Evolutionary conservation across 2,888 invertebrate genomes (phyloP).

Genomic region (Lamproptera curius): DNA sequence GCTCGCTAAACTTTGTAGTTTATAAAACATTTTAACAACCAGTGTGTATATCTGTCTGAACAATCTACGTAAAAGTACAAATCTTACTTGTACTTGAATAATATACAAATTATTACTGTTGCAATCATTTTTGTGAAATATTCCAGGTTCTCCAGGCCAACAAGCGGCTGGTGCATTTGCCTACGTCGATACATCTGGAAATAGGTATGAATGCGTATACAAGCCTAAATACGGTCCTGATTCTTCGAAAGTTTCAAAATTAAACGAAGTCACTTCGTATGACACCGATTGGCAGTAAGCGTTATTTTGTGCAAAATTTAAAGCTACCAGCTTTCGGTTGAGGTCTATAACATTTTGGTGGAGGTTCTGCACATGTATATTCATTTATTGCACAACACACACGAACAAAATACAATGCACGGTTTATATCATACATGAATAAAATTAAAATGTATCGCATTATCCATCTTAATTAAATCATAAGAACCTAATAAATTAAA

Average conservation of each 20-base stretch:
- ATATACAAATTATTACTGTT: background rate
- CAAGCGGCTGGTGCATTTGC: conserved; percentile 53
- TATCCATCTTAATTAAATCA: background rate
- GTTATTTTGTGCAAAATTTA: conserved; percentile 25
- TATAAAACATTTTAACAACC: no score
- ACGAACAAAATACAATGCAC: no score
- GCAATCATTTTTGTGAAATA: no score
- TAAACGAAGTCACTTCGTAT: conserved; percentile 10
- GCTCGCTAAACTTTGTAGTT: no score
- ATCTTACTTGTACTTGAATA: no score
- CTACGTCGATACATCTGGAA: conserved; percentile 57
- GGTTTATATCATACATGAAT: no score
- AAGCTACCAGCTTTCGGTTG: conserved; percentile 24
- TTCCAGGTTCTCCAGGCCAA: conserved; percentile 30
- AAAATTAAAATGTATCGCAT: no score
- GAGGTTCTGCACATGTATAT: no score
- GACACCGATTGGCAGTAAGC: conserved; percentile 16
- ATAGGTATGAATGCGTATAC: conserved; percentile 67
- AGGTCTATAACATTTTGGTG: conserved; percentile 23
- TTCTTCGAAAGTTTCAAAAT: conserved; percentile 8
- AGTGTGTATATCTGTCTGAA: no score
- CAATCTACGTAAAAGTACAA: no score
- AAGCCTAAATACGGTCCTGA: conserved; percentile 40
- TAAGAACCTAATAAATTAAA: background rate
- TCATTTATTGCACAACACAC: no score